phyloP scores from a whole-genome alignment of 1,140 invertebrate species.

The Orius laevigatus region DNA sequence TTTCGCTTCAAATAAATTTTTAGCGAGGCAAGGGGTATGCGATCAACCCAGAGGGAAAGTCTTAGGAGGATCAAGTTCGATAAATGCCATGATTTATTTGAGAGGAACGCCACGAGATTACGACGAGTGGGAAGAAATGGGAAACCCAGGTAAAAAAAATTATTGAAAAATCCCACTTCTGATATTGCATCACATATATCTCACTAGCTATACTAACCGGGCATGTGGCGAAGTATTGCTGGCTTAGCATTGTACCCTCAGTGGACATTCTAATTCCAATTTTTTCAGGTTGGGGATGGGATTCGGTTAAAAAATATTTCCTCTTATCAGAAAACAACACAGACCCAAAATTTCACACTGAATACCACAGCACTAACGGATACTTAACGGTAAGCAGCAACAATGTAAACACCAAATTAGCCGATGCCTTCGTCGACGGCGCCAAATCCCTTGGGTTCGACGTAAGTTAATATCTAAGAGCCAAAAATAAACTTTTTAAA shows the following conservation, averaged over 20 bases:
- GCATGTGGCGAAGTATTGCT: no score
- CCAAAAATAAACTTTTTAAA: slow-evolving; percentile 25
- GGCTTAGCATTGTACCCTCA: no score
- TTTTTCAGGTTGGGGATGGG: background rate
- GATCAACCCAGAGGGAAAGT: slow-evolving; percentile 28
- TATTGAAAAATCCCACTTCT: no score
- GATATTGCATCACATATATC: no score
- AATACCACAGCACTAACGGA: background rate
- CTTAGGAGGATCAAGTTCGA: slow-evolving; percentile 42
- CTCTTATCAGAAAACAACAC: background rate
- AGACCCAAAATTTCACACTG: background rate
- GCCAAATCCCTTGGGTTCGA: background rate
- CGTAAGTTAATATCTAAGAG: background rate
- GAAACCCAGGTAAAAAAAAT: slow-evolving; percentile 5
- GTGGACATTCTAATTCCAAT: no score
- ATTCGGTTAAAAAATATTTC: background rate
- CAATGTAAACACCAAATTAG: slow-evolving; percentile 13
- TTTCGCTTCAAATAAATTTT: no score
- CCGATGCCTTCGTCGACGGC: background rate
- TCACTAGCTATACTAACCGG: no score
- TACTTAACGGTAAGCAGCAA: background rate
- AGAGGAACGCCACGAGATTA: slow-evolving; percentile 38
- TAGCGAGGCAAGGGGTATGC: slow-evolving; percentile 21
- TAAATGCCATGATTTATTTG: slow-evolving; percentile 45
- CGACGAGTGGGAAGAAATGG: slow-evolving; percentile 33